phyloP scores from a whole-genome alignment of 2,797 vertebrate genomes.

The Lepidocolaptes lacrymiger region DNA sequence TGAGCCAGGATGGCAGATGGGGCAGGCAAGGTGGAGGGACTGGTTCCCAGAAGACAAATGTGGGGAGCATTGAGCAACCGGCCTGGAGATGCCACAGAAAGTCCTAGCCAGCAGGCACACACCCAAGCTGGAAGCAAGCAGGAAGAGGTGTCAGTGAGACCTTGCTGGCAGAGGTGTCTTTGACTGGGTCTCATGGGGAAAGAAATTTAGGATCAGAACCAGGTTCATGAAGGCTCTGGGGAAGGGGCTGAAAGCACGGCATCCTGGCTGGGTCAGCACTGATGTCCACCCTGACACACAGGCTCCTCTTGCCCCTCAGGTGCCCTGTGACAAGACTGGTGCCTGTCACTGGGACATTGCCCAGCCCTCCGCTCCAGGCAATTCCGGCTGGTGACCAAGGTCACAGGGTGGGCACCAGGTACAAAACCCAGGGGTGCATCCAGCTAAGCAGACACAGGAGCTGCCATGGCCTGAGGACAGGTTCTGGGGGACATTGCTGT shows the following conservation, averaged over 20 bases:
- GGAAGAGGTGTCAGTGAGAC: neutral
- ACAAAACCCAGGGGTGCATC: neutral
- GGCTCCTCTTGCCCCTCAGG: neutral
- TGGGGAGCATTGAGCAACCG: neutral
- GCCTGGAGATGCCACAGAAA: neutral
- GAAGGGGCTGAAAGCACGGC: neutral
- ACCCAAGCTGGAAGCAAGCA: neutral
- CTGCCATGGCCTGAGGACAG: neutral
- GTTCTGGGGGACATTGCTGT: rapidly evolving
- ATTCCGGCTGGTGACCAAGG: neutral
- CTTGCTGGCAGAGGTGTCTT: neutral
- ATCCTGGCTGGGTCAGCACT: rapidly evolving
- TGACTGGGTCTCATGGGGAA: neutral
- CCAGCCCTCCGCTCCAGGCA: neutral
- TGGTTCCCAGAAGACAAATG: neutral
- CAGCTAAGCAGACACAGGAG: neutral
- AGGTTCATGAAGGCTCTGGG: neutral
- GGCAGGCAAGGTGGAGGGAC: neutral
- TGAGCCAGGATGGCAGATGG: neutral
- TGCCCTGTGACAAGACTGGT: rapidly evolving
- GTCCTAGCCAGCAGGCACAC: neutral
- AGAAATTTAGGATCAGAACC: neutral
- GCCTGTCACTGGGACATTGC: neutral
- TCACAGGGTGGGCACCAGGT: neutral
- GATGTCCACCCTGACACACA: neutral